Evolutionary conservation across 1,140 invertebrate genomes (phyloP).

Genomic region (Trichonephila clavipes): DNA sequence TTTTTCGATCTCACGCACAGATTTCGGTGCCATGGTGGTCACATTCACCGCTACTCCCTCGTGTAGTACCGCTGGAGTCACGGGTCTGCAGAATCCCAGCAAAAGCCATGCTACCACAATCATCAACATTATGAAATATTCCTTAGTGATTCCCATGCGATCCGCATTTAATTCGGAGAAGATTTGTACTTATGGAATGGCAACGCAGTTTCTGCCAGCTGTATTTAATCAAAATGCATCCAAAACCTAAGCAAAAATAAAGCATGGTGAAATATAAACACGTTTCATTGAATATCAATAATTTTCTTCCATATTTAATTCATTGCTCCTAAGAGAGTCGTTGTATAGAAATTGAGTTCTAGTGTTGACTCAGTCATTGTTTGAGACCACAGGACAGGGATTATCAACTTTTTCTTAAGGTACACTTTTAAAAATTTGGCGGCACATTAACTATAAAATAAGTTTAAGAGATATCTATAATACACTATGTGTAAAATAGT

Average conservation of each 20-base stretch:
- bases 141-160: conserved; percentile 33
- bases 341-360: too few relatives aligned
- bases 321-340: too few relatives aligned
- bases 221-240: background rate
- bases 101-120: conserved; percentile 6
- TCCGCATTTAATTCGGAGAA: background rate
- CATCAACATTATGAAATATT: conserved; percentile 44
- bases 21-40: background rate
- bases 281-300: too few relatives aligned
- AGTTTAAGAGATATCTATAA: too few relatives aligned
- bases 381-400: too few relatives aligned
- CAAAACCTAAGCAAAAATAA: background rate
- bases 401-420: too few relatives aligned
- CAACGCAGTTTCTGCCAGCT: background rate
- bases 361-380: too few relatives aligned
- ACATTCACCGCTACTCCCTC: background rate
- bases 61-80: background rate
- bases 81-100: background rate
- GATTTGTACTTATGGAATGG: background rate
- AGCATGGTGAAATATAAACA: background rate
- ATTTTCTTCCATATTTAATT: too few relatives aligned
- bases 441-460: too few relatives aligned
- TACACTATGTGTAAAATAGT: too few relatives aligned
- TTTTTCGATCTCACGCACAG: conserved; percentile 55
- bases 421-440: too few relatives aligned